Percentiles rank a stretch among this genome's conserved stretches.
Conservation (phyloP, 2,113 vertebrate genomes). For the Sorex fumeus region DNA sequence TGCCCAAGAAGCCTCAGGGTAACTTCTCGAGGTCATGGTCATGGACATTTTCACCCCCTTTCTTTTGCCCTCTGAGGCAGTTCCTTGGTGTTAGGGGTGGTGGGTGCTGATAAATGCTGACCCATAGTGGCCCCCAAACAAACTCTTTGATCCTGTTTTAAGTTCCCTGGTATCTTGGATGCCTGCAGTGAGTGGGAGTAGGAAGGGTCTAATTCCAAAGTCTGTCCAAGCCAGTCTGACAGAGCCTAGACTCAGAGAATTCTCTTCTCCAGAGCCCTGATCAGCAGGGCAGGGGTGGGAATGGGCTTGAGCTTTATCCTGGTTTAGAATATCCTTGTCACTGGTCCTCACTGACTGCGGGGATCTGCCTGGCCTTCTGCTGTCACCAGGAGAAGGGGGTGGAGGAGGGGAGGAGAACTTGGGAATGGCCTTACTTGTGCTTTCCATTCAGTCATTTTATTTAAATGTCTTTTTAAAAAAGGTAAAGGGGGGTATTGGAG, state of each 20-base stretch:
- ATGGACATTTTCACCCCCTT: background rate
- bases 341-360: background rate
- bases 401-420: background rate
- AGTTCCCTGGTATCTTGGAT: background rate
- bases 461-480: background rate
- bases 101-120: background rate
- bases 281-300: background rate
- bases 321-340: background rate
- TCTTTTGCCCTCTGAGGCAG: background rate
- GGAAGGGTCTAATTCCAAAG: background rate
- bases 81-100: background rate
- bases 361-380: too few species aligned
- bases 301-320: background rate
- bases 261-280: background rate
- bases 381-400: background rate
- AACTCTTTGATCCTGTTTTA: too few species aligned
- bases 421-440: background rate
- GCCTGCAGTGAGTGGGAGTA: background rate
- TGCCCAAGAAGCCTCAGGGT: background rate
- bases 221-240: background rate
- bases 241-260: background rate
- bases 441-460: constrained; percentile 9
- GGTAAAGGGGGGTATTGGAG: too few species aligned
- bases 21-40: background rate
- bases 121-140: background rate